Base-by-base conservation (phyloP, 2,797 vertebrate genomes). In the Synanceia verrucosa region DNA sequence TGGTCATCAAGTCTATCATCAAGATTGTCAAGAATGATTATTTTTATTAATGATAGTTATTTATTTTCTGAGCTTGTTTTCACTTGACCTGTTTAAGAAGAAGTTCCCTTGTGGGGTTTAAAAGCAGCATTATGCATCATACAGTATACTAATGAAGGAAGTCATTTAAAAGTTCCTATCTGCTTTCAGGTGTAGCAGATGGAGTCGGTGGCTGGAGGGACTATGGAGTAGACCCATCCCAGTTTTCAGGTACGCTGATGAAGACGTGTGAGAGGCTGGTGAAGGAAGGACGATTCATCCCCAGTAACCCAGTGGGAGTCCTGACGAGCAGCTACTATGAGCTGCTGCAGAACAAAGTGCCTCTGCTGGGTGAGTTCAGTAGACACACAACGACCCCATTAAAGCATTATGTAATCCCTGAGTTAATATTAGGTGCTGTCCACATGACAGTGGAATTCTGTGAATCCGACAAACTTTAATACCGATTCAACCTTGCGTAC, bases 321-420 rank as follows among this genome's bases (percentile, higher is more conserved):
- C 96, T 99, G 58, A 99, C 97, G 0, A 93, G 94, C 70, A 95
- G 97, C 91, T 99, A 99, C 78, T 97, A 96, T 61, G 98, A 99
- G 93, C 94, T 99, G 81, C 94, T 99, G 79, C 98, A 99, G 93
- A 99, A 99, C 94, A 99, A 99, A 96, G 96, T 97, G 67, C 97
- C 98, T 71, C 93, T 99, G 71, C 94, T 98, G 80, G 98, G 98
- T 99, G 92, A 96, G 96, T 84, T 67, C 3, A 18, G 55, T 21
- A n/a, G 33, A 67, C 16, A n/a, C 18, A 13, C 23, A 18, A 10
- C 18, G 3, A 13, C 26, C n/a, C 6, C 13, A 5, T 33, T 4
- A 21, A 1, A n/a, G 21, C 6, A n/a, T 16, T 10, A 16, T 9
- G 2, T 14, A 19, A 53, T 28, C 26, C 6, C 2, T 37, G 23